These are phyloP conservation scores for Druon quercuslanigerum DNA, from an alignment of 1,140 invertebrate genomes.

Conservation along the genomic window DNA sequence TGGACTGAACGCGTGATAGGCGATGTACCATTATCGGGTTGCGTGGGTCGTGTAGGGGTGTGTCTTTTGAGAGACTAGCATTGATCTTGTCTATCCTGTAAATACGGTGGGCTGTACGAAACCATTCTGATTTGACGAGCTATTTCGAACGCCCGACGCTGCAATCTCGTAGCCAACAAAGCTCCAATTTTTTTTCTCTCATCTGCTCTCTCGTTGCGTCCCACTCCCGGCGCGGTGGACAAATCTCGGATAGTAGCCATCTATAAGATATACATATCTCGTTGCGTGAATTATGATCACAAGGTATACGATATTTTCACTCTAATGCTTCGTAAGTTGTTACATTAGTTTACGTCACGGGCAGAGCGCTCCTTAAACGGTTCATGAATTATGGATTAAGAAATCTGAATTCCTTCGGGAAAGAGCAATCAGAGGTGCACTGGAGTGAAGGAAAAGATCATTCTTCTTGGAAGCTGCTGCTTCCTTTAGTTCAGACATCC, in stretches of 20 bases:
- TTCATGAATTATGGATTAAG: slow-evolving; percentile 54
- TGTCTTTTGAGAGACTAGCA: slow-evolving; percentile 75
- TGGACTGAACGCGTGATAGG: too few species aligned
- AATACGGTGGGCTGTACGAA: slow-evolving; percentile 36
- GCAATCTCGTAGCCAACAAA: slow-evolving; percentile 16
- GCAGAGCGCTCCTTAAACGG: slow-evolving; percentile 50
- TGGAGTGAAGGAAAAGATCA: slow-evolving; percentile 37
- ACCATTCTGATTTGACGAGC: slow-evolving; percentile 41
- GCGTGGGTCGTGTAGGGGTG: slow-evolving; percentile 93
- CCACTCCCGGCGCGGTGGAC: slow-evolving; percentile 32
- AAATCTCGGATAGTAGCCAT: slow-evolving; percentile 38
- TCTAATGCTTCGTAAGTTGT: slow-evolving; percentile 50
- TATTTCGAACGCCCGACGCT: neutral
- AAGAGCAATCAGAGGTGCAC: slow-evolving; percentile 38
- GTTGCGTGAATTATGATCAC: slow-evolving; percentile 49
- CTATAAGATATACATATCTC: slow-evolving; percentile 33
- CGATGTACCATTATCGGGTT: slow-evolving; percentile 78
- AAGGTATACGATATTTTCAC: slow-evolving; percentile 52
- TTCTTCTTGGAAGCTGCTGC: slow-evolving; percentile 10
- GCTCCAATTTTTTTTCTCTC: neutral
- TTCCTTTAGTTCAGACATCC: too few species aligned
- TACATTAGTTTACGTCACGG: slow-evolving; percentile 61
- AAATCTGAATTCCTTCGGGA: slow-evolving; percentile 49
- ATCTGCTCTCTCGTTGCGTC: neutral
- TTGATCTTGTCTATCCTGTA: slow-evolving; percentile 38